Conservation (phyloP, 2,888 invertebrate species). For the Drosophila pseudotakahashii region DNA sequence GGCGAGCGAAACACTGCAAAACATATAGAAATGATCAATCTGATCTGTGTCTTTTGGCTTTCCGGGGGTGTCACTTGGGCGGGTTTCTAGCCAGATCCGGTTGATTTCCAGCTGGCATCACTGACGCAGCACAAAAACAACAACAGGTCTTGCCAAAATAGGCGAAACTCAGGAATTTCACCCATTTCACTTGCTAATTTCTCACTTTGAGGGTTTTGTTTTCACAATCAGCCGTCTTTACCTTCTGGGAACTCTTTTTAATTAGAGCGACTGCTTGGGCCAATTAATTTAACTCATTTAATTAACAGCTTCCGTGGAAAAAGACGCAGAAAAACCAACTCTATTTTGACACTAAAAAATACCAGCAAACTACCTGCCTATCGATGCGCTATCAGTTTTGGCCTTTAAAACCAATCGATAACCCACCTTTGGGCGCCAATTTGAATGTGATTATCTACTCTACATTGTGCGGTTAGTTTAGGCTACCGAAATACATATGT, state of each 20-base stretch:
- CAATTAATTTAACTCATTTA: slow-evolving; percentile 36
- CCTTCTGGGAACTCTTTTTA: slow-evolving; percentile 38
- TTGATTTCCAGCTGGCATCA: slow-evolving; percentile 36
- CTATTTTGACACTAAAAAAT: slow-evolving; percentile 1
- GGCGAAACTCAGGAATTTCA: slow-evolving; percentile 34
- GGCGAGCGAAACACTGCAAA: slow-evolving; percentile 60
- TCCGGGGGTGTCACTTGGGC: slow-evolving; percentile 27
- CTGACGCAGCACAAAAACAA: slow-evolving; percentile 41
- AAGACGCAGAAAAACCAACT: background rate
- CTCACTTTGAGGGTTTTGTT: background rate
- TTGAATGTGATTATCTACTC: background rate
- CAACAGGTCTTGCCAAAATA: slow-evolving; percentile 59
- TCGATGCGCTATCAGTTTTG: background rate
- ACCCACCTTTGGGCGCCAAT: background rate
- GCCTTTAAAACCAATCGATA: background rate
- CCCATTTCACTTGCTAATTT: background rate
- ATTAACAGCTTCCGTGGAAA: slow-evolving; percentile 26
- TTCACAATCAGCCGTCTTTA: slow-evolving; percentile 24
- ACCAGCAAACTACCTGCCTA: slow-evolving; percentile 1
- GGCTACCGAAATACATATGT: background rate
- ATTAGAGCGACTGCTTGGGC: slow-evolving; percentile 1
- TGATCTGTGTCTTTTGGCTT: slow-evolving; percentile 41
- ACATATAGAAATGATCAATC: slow-evolving; percentile 59
- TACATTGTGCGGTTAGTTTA: background rate
- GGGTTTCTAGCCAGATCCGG: slow-evolving; percentile 53